Conservation (phyloP, 2,888 invertebrate genomes). For the Coelogynopora nodosa region DNA sequence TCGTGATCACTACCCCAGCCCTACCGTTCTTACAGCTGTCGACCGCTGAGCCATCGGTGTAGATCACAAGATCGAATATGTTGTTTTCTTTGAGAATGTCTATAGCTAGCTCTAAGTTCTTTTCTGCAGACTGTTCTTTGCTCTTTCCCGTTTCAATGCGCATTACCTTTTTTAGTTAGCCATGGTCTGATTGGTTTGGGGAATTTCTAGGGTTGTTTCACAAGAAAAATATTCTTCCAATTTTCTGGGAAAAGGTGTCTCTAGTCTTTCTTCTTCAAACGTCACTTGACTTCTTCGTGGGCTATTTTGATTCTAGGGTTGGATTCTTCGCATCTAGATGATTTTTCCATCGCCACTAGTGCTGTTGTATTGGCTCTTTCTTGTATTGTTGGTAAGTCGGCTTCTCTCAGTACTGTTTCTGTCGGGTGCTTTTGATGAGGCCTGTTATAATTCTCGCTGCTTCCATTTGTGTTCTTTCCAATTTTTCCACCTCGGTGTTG, state of each 20-base stretch:
- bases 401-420: not conserved
- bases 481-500: not conserved
- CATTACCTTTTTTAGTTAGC: not conserved
- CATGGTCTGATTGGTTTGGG: not conserved
- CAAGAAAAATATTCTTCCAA: not conserved
- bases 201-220: not conserved
- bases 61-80: not conserved
- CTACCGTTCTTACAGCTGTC: slow-evolving; percentile 10
- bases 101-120: not conserved
- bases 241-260: not conserved
- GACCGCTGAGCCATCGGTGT: slow-evolving; percentile 16
- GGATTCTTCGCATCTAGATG: not conserved
- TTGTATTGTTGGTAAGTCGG: not conserved
- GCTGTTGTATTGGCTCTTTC: not conserved
- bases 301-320: not conserved
- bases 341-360: slow-evolving; percentile 9
- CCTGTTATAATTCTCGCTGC: not conserved
- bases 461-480: slow-evolving; percentile 26
- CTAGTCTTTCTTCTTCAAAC: not conserved
- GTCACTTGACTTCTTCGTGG: not conserved
- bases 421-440: not conserved
- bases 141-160: slow-evolving; percentile 7
- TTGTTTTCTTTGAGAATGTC: not conserved
- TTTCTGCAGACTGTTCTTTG: not conserved
- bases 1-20: not conserved